These are phyloP conservation scores for Bambusicola thoracicus DNA, from an alignment of 2,113 vertebrate genomes.

Conservation along the genomic window DNA sequence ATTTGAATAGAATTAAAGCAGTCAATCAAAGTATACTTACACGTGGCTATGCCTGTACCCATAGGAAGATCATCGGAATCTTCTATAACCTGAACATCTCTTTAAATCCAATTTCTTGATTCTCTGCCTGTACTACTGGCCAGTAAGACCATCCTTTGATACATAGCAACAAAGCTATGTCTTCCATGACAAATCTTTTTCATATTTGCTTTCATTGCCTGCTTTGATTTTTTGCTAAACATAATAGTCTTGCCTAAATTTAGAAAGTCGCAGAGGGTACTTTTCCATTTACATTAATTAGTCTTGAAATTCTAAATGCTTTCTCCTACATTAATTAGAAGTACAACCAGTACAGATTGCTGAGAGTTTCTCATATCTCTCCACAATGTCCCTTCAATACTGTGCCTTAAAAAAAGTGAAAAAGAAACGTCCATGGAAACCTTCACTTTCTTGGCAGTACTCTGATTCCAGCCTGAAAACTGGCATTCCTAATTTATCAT, in stretches of 20 bases:
- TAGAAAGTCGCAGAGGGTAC: neutral
- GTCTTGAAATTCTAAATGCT: neutral
- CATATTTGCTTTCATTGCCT: neutral
- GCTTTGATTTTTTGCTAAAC: neutral
- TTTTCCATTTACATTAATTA: neutral
- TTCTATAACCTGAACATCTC: neutral
- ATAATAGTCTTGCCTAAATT: neutral
- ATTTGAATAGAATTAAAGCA: neutral
- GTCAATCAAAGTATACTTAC: neutral
- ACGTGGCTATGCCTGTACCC: neutral
- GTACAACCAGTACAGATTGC: neutral
- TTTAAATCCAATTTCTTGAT: neutral
- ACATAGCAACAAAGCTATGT: neutral
- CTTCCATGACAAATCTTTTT: neutral
- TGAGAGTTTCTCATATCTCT: neutral
- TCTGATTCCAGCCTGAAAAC: neutral
- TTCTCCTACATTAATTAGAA: neutral
- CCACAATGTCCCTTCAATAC: neutral
- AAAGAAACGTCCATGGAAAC: neutral
- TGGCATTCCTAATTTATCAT: neutral
- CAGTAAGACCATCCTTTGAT: neutral
- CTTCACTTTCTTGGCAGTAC: neutral
- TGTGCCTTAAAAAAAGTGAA: neutral
- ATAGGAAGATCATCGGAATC: neutral
- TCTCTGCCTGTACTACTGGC: neutral